These are phyloP conservation scores for Pagrus major DNA, from an alignment of 2,113 vertebrate genomes.

Conservation along the genomic window DNA sequence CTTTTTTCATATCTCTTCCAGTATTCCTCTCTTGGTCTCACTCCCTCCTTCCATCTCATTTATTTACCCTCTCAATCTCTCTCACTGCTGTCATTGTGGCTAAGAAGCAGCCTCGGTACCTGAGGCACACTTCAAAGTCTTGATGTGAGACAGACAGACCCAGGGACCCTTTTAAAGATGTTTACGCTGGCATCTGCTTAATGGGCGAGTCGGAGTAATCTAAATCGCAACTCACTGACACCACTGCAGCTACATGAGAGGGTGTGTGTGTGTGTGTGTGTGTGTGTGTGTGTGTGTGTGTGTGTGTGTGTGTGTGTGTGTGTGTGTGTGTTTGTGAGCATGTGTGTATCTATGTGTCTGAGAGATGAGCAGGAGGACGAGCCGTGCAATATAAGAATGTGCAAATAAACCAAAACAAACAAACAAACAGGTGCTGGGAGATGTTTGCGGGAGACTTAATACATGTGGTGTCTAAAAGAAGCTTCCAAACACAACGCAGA, in stretches of 20 bases:
- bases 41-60: constrained; percentile 25
- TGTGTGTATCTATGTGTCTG: constrained; percentile 7
- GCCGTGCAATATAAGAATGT: constrained; percentile 54
- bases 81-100: constrained; percentile 36
- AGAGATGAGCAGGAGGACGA: constrained; percentile 48
- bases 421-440: constrained; percentile 51
- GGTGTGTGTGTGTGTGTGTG: neutral
- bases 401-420: constrained; percentile 67
- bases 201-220: constrained; percentile 46
- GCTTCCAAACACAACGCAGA: constrained; percentile 26
- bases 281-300: neutral
- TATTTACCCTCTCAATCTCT: constrained; percentile 40
- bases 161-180: constrained; percentile 66
- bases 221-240: constrained; percentile 51
- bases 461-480: constrained; percentile 24
- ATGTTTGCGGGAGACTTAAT: constrained; percentile 50
- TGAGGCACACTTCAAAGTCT: constrained; percentile 57
- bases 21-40: constrained; percentile 6
- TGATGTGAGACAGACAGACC: constrained; percentile 45
- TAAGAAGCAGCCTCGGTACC: constrained; percentile 43
- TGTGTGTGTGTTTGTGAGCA: constrained; percentile 7
- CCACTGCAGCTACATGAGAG: constrained; percentile 25
- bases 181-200: constrained; percentile 64
- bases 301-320: constrained; percentile 3
- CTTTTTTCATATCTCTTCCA: constrained; percentile 20